Percentiles rank a stretch among this genome's conserved stretches.
Conservation (phyloP, 2,888 invertebrate genomes). For the Gari tellinella region DNA sequence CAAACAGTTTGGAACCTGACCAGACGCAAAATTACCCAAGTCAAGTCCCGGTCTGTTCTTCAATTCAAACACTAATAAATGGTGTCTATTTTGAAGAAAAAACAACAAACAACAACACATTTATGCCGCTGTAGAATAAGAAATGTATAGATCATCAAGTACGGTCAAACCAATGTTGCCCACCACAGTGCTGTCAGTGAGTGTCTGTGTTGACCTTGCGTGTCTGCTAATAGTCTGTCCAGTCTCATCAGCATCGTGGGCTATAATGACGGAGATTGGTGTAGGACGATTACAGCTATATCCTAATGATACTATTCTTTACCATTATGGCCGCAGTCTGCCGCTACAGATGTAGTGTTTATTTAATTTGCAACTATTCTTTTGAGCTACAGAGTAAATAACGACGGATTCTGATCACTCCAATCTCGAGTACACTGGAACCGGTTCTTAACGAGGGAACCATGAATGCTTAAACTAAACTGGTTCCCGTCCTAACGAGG, state of each 20-base stretch:
- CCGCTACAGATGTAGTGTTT: conserved; percentile 62
- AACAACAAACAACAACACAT: too few relatives aligned
- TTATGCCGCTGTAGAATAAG: too few relatives aligned
- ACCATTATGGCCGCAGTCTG: conserved; percentile 33
- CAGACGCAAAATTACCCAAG: too few relatives aligned
- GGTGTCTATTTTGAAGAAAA: too few relatives aligned
- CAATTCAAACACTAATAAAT: too few relatives aligned
- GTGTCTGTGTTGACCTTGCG: too few relatives aligned
- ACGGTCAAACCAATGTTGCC: too few relatives aligned
- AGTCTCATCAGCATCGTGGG: conserved; percentile 35
- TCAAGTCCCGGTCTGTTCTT: too few relatives aligned
- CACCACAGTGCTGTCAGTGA: too few relatives aligned
- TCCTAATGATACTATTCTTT: conserved; percentile 59
- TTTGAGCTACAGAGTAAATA: conserved; percentile 39
- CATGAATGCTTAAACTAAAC: not conserved
- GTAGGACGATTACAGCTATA: conserved; percentile 37
- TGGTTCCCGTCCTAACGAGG: conserved; percentile 46
- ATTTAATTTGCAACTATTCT: conserved; percentile 64
- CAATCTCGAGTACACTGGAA: conserved; percentile 30
- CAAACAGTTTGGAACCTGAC: too few relatives aligned
- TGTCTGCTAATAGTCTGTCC: conserved; percentile 36
- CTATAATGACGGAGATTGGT: conserved; percentile 50
- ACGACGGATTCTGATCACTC: conserved; percentile 29
- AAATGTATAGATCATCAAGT: too few relatives aligned
- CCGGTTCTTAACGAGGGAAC: conserved; percentile 43